Base-by-base conservation (phyloP, 2,888 invertebrate species). In the Habroteleia sp. region DNA sequence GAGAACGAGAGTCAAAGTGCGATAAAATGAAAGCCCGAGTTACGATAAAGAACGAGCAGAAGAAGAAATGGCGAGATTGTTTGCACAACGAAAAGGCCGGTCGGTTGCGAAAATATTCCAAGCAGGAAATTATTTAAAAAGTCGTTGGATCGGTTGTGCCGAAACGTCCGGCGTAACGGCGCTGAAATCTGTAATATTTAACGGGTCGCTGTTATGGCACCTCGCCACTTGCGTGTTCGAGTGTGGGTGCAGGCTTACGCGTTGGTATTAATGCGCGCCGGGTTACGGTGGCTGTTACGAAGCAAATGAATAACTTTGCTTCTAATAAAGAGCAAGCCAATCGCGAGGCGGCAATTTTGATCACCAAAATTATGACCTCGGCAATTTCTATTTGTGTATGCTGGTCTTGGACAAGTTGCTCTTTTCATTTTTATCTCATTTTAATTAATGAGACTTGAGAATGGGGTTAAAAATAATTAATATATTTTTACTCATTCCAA, bases 111-210 rank as follows among this genome's bases (percentile, higher is more conserved):
- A 52, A 33, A 65, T 44, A 56, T 66, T 35, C 25, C 37, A 41
- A 52, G 35, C n/a, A 6, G 46, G 31, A 20, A 66, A 54, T 66
- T 66, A 66, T 56, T 66, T 54, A 66, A 48, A 54, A 37, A 56
- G 54, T 25, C 42, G 29, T 56, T 31, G 41, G 35, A 41, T 37
- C 39, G 52, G 16, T 10, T 20, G 8, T 13, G 48, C 7, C 10
- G n/a, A 33, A 50, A 42, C 13, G 52, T 65, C 42, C 42, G n/a
- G 25, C 44, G 42, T 11, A 50, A 50, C 37, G 50, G 10, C 42
- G 63, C 33, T 50, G 8, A 50, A 50, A 63, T 63, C 63, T 50
- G 52, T 8, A 65, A 35, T 65, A 52, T 65, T 65, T 44, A 65
- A 44, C 54, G 54, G 42, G 63, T 52, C 11, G 62, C 62, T 16